These are phyloP conservation scores for Hirtodrosophila duncani DNA, from an alignment of 2,888 invertebrate species.

Conservation along the genomic window DNA sequence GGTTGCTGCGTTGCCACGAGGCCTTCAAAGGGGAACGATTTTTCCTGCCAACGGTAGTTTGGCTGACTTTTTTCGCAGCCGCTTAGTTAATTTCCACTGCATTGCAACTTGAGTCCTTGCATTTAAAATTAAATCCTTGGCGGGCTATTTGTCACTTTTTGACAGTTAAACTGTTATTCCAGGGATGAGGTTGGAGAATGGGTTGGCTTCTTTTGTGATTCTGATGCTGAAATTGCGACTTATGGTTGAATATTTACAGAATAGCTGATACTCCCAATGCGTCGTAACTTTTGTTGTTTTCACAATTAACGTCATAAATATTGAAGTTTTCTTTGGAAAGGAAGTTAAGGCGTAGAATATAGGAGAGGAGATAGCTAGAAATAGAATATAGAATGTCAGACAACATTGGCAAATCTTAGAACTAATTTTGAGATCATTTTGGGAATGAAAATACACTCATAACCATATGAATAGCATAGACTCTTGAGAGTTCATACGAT, in stretches of 20 bases:
- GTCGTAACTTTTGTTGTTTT: constrained; percentile 53
- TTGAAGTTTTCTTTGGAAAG: background rate
- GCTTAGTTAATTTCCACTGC: constrained; percentile 60
- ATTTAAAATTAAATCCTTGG: constrained; percentile 69
- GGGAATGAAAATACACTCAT: too few relatives aligned
- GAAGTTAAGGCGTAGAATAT: too few relatives aligned
- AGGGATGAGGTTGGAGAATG: background rate
- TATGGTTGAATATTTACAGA: constrained; percentile 51
- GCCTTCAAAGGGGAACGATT: constrained; percentile 6
- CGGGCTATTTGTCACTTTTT: constrained; percentile 69
- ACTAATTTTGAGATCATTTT: too few relatives aligned
- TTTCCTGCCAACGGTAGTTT: constrained; percentile 34
- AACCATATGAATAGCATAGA: too few relatives aligned
- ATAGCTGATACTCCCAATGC: constrained; percentile 50
- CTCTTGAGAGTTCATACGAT: too few relatives aligned
- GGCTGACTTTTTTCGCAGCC: constrained; percentile 18
- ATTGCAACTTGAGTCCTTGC: constrained; percentile 47
- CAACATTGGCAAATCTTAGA: too few relatives aligned
- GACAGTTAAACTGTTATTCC: constrained; percentile 59
- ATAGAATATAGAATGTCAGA: too few relatives aligned
- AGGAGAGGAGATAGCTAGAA: too few relatives aligned
- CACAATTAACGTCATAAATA: constrained; percentile 14
- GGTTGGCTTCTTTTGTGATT: constrained; percentile 32
- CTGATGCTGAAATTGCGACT: constrained; percentile 47
- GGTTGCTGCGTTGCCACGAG: constrained; percentile 50